These are phyloP conservation scores for Pterobdella sp. DNA, from an alignment of 2,888 invertebrate species.

Conservation along the genomic window DNA sequence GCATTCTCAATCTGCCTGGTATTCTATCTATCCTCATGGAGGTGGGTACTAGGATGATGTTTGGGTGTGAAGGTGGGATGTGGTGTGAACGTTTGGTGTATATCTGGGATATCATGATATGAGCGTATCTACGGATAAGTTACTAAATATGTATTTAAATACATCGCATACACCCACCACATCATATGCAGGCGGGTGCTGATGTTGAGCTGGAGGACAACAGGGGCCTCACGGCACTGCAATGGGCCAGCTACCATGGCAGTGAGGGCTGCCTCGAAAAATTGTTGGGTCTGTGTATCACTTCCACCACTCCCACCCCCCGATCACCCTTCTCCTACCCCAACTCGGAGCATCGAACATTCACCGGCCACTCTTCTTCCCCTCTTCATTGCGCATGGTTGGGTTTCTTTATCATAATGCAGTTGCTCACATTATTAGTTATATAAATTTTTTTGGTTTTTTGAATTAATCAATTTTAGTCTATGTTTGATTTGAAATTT, in stretches of 20 bases:
- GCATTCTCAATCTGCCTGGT: neutral
- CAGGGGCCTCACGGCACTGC: neutral
- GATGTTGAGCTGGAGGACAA: neutral
- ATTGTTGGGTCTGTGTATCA: neutral
- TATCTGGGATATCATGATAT: neutral
- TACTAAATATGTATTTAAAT: too few relatives aligned
- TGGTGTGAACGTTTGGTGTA: neutral
- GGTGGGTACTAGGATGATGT: too few relatives aligned
- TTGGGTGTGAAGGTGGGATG: neutral
- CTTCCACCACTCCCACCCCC: slow-evolving; percentile 12
- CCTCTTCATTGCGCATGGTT: slow-evolving; percentile 1
- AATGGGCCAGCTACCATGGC: neutral
- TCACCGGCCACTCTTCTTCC: neutral
- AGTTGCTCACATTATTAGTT: neutral
- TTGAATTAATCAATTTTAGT: neutral
- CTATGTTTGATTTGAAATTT: too few relatives aligned
- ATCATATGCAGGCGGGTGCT: neutral
- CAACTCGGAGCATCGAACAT: neutral
- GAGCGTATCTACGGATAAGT: neutral
- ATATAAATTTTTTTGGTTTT: neutral
- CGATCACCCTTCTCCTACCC: neutral
- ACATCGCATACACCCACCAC: too few relatives aligned
- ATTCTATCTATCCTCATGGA: neutral
- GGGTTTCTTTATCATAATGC: neutral
- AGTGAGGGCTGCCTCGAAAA: slow-evolving; percentile 7